phyloP scores from a whole-genome alignment of 2,797 vertebrate species.

The Acrossocheilus wenchowensis region DNA sequence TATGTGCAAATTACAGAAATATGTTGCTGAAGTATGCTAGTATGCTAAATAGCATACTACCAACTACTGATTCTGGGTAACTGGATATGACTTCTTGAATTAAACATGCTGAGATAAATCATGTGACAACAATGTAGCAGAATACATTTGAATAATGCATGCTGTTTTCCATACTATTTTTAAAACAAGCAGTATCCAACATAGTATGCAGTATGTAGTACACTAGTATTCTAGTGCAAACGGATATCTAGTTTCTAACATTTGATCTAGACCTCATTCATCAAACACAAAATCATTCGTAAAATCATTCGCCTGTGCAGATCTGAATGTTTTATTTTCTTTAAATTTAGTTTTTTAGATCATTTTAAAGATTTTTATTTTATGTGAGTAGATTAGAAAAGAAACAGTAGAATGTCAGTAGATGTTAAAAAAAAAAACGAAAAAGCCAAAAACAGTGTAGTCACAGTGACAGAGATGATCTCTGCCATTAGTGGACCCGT shows the following conservation, averaged over 20 bases:
- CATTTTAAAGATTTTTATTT: not conserved
- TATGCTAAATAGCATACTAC: not conserved
- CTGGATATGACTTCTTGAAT: not conserved
- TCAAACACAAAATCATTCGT: not conserved
- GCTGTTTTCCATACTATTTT: not conserved
- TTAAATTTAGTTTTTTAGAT: not conserved
- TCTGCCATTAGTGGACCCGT: conserved; percentile 56
- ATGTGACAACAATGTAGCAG: not conserved
- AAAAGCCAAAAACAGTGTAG: conserved; percentile 15
- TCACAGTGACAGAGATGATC: conserved; percentile 33
- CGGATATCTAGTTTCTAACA: not conserved
- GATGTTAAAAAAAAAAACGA: not conserved
- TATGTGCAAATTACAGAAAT: not conserved
- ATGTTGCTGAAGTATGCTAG: not conserved
- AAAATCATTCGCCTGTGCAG: not conserved
- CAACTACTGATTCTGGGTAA: not conserved
- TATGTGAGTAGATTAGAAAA: not conserved
- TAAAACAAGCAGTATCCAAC: not conserved
- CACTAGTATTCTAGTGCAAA: not conserved
- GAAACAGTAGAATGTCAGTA: not conserved
- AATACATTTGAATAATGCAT: not conserved
- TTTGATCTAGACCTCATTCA: not conserved
- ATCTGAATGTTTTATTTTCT: not conserved
- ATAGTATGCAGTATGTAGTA: conserved; percentile 1
- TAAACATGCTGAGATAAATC: not conserved